These are phyloP conservation scores for human DNA, from an alignment of 2,113 vertebrate genomes.

Conservation along the genomic window DNA sequence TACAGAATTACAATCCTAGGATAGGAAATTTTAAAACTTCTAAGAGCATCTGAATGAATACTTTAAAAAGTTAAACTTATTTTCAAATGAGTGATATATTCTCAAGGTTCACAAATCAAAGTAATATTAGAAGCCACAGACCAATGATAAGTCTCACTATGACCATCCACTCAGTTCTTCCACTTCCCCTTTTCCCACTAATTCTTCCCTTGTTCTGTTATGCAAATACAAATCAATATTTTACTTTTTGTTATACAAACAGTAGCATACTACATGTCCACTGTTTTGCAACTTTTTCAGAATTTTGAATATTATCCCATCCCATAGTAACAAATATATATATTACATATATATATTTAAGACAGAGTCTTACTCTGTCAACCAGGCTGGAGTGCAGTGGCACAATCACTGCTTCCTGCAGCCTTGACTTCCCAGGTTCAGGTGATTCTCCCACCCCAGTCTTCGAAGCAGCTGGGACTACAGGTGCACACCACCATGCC, in stretches of 20 bases:
- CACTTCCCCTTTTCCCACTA: not conserved
- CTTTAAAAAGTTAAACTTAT: slow-evolving; percentile 30
- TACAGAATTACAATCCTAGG: slow-evolving; percentile 7
- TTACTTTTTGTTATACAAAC: not conserved
- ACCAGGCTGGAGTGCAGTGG: too few species aligned
- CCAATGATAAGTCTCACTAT: not conserved
- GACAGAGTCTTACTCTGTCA: too few species aligned
- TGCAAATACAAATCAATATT: not conserved
- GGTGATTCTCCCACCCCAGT: too few species aligned
- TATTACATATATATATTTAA: too few species aligned
- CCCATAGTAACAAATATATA: not conserved
- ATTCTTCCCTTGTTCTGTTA: not conserved
- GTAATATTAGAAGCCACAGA: slow-evolving; percentile 27
- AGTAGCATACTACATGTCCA: not conserved
- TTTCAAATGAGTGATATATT: slow-evolving; percentile 37
- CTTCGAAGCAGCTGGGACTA: too few species aligned
- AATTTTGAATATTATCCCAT: not conserved
- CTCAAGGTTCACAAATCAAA: not conserved
- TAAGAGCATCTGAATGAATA: not conserved
- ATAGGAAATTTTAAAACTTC: not conserved
- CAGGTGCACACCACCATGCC: too few species aligned
- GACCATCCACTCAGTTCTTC: not conserved
- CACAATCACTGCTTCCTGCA: too few species aligned
- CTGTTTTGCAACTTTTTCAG: not conserved
- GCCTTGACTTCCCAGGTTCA: too few species aligned